A percentile compares a stretch with the other conserved stretches of the same genome.
Evolutionary conservation across 2,888 invertebrate species (phyloP).

Genomic region (Gibbula magus): DNA sequence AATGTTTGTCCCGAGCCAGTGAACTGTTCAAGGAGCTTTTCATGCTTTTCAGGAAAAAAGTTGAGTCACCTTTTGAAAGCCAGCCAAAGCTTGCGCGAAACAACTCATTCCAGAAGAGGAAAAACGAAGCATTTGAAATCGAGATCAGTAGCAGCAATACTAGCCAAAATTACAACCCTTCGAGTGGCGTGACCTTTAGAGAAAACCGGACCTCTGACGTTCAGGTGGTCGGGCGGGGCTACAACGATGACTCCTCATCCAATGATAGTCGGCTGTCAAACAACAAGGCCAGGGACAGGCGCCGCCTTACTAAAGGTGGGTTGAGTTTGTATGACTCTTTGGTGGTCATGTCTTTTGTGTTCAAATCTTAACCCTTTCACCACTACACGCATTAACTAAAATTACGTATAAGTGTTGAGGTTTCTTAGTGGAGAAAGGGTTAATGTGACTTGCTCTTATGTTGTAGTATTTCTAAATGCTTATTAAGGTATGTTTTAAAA

Average conservation of each 20-base stretch:
- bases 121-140: conserved; percentile 33
- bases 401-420: too few species aligned
- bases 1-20: background rate
- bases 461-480: too few species aligned
- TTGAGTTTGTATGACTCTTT: background rate
- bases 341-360: background rate
- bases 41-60: conserved; percentile 55
- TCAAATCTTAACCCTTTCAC: too few species aligned
- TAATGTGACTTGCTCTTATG: too few species aligned
- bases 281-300: conserved; percentile 51
- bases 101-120: conserved; percentile 48
- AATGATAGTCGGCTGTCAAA: conserved; percentile 42
- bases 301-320: conserved; percentile 55
- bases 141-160: conserved; percentile 36
- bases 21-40: background rate
- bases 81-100: conserved; percentile 60
- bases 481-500: too few species aligned
- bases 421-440: too few species aligned
- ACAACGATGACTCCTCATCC: conserved; percentile 61
- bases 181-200: conserved; percentile 71
- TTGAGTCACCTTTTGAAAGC: conserved; percentile 65
- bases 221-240: conserved; percentile 71
- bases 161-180: conserved; percentile 66
- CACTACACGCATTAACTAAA: too few species aligned
- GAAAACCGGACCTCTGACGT: conserved; percentile 70